A percentile compares a stretch with the other conserved stretches of the same genome.
These are phyloP conservation scores for Microcebus jonahi DNA, from an alignment of 2,113 vertebrate species.

Conservation along the genomic window DNA sequence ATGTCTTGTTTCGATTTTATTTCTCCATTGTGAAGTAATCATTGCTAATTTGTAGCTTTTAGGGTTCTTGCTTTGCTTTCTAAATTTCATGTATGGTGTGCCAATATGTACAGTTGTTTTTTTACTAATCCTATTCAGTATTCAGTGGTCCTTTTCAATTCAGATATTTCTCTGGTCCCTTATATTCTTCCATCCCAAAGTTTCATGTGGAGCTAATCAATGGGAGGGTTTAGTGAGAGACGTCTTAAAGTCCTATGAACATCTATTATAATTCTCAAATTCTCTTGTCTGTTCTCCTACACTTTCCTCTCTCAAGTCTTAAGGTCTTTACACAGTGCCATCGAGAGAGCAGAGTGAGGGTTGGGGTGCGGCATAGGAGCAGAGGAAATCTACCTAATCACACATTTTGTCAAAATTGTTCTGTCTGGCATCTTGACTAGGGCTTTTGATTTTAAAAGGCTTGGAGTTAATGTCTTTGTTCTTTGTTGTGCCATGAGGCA, in stretches of 20 bases:
- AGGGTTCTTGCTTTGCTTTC: neutral
- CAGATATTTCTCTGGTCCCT: neutral
- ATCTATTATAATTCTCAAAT: neutral
- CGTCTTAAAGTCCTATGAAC: neutral
- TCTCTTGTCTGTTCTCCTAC: neutral
- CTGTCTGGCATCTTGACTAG: neutral
- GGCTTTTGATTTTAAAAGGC: neutral
- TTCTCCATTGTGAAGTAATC: neutral
- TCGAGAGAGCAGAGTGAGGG: neutral
- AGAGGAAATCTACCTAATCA: neutral
- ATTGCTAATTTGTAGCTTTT: neutral
- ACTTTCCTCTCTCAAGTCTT: neutral
- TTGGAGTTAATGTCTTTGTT: neutral
- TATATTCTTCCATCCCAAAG: neutral
- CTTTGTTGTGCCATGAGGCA: neutral
- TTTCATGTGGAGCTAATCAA: neutral
- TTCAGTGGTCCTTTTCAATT: neutral
- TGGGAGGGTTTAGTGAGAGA: neutral
- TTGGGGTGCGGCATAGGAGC: rapidly evolving
- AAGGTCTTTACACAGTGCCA: neutral
- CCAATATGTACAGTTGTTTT: neutral
- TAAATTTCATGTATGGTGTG: neutral
- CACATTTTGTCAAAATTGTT: neutral
- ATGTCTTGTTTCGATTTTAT: neutral
- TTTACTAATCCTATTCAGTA: neutral